These are phyloP conservation scores for Ooceraea biroi DNA, from an alignment of 1,140 invertebrate genomes.

Conservation along the genomic window DNA sequence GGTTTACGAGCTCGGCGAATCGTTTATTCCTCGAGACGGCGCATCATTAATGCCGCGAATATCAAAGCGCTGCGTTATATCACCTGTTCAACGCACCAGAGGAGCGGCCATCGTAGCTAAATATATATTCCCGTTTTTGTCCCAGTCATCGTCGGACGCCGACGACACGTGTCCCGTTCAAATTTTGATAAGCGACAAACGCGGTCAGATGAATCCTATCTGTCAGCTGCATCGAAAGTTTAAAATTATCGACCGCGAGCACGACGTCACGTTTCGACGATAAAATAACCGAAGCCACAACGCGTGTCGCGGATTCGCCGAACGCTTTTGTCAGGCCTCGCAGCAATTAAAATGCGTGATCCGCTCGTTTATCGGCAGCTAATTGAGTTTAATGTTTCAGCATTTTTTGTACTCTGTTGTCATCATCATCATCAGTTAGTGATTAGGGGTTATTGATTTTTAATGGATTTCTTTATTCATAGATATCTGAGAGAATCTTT, in stretches of 20 bases:
- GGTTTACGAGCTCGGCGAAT: slow-evolving; percentile 44
- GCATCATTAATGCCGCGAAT: slow-evolving; percentile 2
- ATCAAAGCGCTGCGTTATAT: slow-evolving; percentile 15
- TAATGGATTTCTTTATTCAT: not conserved
- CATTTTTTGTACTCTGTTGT: not conserved
- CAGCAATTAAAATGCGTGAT: slow-evolving; percentile 25
- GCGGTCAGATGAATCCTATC: slow-evolving; percentile 44
- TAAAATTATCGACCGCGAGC: slow-evolving; percentile 22
- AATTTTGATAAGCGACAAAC: slow-evolving; percentile 53
- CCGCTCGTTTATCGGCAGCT: slow-evolving; percentile 9
- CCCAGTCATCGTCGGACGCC: not conserved
- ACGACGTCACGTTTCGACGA: slow-evolving; percentile 32
- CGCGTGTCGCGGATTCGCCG: slow-evolving; percentile 8
- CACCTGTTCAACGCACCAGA: not conserved
- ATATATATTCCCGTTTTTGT: slow-evolving; percentile 24
- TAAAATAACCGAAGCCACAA: slow-evolving; percentile 32
- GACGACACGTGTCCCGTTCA: slow-evolving; percentile 24
- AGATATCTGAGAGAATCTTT: not conserved
- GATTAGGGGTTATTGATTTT: not conserved
- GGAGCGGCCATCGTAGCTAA: not conserved
- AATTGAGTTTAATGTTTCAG: not conserved
- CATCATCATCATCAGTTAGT: not conserved
- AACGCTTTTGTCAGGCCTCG: not conserved
- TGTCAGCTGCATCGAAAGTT: slow-evolving; percentile 23
- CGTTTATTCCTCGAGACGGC: slow-evolving; percentile 57